phyloP scores from a whole-genome alignment of 2,888 invertebrate species.

The Ophioninae sp. region DNA sequence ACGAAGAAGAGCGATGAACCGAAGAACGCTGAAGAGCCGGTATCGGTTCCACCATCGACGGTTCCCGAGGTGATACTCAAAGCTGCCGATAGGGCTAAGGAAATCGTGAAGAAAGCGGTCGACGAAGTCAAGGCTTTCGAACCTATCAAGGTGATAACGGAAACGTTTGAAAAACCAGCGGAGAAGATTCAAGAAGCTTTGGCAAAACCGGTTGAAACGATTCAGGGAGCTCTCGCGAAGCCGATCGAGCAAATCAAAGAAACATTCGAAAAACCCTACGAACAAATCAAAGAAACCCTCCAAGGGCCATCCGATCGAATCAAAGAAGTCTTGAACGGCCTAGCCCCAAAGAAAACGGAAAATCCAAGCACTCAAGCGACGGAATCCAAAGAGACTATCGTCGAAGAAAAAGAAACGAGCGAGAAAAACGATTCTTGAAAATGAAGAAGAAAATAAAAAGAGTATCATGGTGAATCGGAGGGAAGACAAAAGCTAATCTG shows the following conservation, averaged over 20 bases:
- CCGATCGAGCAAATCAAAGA: slow-evolving; percentile 32
- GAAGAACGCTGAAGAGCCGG: slow-evolving; percentile 11
- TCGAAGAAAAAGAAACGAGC: slow-evolving; percentile 26
- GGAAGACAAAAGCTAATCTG: slow-evolving; percentile 45
- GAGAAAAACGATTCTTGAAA: slow-evolving; percentile 54
- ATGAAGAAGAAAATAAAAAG: neutral
- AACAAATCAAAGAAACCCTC: slow-evolving; percentile 42
- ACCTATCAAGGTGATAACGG: slow-evolving; percentile 30
- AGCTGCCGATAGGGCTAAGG: slow-evolving; percentile 73
- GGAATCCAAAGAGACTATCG: slow-evolving; percentile 36
- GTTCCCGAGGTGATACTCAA: slow-evolving; percentile 82
- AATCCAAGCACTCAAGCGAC: neutral
- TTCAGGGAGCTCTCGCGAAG: slow-evolving; percentile 36
- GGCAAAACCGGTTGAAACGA: slow-evolving; percentile 14
- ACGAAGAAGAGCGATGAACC: slow-evolving; percentile 37
- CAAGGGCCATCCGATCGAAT: slow-evolving; percentile 17
- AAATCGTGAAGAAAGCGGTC: slow-evolving; percentile 45
- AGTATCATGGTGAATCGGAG: neutral
- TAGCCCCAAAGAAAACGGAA: slow-evolving; percentile 7
- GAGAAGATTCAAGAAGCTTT: slow-evolving; percentile 48
- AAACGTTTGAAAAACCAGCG: slow-evolving; percentile 35
- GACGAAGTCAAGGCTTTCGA: slow-evolving; percentile 33
- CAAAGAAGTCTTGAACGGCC: slow-evolving; percentile 22
- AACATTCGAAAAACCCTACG: slow-evolving; percentile 38
- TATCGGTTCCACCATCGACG: slow-evolving; percentile 62